Conservation (phyloP, 2,888 invertebrate species). For the Calameuta pallipes region DNA sequence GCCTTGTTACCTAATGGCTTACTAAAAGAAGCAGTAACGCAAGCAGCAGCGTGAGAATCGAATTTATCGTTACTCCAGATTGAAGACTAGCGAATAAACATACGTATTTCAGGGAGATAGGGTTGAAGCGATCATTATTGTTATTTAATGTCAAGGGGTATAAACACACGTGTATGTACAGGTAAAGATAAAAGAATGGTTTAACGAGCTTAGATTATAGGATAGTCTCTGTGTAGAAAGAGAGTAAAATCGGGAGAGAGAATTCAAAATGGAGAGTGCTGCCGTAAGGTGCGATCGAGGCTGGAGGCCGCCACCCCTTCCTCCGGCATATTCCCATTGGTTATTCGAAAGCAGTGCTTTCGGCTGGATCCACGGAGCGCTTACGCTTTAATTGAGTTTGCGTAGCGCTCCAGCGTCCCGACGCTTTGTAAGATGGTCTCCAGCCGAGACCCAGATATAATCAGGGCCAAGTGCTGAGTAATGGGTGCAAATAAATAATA, state of each 20-base stretch:
- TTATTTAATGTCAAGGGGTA: not conserved
- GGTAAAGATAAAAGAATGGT: not conserved
- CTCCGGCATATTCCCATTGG: conserved; percentile 30
- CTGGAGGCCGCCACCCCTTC: conserved; percentile 2
- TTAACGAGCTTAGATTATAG: not conserved
- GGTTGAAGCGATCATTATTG: not conserved
- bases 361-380: conserved; percentile 30
- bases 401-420: conserved; percentile 31
- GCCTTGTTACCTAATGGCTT: not conserved
- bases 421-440: conserved; percentile 26
- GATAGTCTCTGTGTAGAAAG: not conserved
- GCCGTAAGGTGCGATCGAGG: conserved; percentile 13
- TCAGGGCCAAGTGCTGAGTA: conserved; percentile 28
- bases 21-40: not conserved
- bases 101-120: not conserved
- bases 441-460: conserved; percentile 25
- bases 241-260: conserved; percentile 7
- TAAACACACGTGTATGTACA: not conserved
- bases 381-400: conserved; percentile 43
- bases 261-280: conserved; percentile 7
- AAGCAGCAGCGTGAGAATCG: not conserved
- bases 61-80: not conserved
- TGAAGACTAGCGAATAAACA: not conserved
- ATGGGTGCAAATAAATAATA: conserved; percentile 38
- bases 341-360: conserved; percentile 30